Evolutionary conservation across 2,888 invertebrate species (phyloP).

Genomic region (Drosophila percnosoma): DNA sequence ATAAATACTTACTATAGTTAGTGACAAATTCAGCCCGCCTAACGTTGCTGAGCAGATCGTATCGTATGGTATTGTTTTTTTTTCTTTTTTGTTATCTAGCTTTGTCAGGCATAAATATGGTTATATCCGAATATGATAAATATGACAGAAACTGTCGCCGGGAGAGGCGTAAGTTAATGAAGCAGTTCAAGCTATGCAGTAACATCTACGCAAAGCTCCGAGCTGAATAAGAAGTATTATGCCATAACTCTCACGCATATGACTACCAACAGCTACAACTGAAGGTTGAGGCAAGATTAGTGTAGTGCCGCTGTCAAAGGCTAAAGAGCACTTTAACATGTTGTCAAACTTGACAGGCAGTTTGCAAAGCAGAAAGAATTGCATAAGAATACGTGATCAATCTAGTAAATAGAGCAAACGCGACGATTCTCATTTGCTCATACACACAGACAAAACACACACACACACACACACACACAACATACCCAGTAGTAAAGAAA

Average conservation of each 20-base stretch:
- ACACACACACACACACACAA: slow-evolving; percentile 14
- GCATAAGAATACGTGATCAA: slow-evolving; percentile 22
- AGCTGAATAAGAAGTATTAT: slow-evolving; percentile 45
- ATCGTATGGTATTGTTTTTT: slow-evolving; percentile 20
- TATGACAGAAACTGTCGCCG: slow-evolving; percentile 8
- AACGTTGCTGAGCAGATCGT: slow-evolving; percentile 62
- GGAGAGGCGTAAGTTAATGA: slow-evolving; percentile 19
- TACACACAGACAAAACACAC: slow-evolving; percentile 7
- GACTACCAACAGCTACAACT: slow-evolving; percentile 15
- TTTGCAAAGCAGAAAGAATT: slow-evolving; percentile 8
- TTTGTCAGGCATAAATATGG: slow-evolving; percentile 24
- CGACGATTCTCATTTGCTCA: slow-evolving; percentile 8
- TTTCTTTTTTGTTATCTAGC: slow-evolving; percentile 23
- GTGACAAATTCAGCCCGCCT: slow-evolving; percentile 75
- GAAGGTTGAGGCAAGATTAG: slow-evolving; percentile 5
- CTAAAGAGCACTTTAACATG: background rate
- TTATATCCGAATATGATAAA: slow-evolving; percentile 5
- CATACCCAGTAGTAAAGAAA: slow-evolving; percentile 28
- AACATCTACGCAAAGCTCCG: slow-evolving; percentile 11
- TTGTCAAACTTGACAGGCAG: slow-evolving; percentile 4
- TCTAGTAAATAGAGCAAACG: slow-evolving; percentile 12
- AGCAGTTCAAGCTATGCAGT: slow-evolving; percentile 18
- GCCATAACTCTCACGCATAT: slow-evolving; percentile 11
- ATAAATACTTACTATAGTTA: slow-evolving; percentile 60
- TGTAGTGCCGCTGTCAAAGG: slow-evolving; percentile 1